Evolutionary conservation across 2,113 vertebrate genomes (phyloP).

Genomic region (Saccopteryx leptura): DNA sequence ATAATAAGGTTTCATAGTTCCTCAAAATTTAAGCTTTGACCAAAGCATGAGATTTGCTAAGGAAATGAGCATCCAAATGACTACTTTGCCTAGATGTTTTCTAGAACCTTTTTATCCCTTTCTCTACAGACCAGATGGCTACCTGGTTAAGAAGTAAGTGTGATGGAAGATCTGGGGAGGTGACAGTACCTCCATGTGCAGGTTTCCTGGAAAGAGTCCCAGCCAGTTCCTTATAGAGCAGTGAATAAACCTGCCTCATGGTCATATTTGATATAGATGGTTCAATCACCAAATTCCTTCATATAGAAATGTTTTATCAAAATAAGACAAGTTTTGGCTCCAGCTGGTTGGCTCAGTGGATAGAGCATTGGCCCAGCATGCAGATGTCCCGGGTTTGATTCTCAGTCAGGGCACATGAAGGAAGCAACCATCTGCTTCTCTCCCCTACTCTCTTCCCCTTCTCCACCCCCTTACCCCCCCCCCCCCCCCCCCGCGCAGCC

Average conservation of each 20-base stretch:
- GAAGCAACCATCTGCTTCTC: too few species aligned
- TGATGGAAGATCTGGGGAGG: background rate
- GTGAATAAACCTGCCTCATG: background rate
- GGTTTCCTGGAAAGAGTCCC: conserved; percentile 42
- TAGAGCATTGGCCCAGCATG: too few species aligned
- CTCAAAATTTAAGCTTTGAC: conserved; percentile 2
- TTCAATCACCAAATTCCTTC: background rate
- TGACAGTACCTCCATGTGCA: background rate
- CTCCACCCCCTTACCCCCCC: too few species aligned
- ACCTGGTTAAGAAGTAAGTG: background rate
- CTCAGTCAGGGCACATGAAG: too few species aligned
- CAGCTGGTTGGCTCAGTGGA: too few species aligned
- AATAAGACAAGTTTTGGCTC: conserved; percentile 36
- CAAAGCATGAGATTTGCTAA: background rate
- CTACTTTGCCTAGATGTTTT: background rate
- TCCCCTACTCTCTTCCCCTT: too few species aligned
- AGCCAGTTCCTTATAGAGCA: conserved; percentile 30
- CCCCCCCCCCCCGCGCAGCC: too few species aligned
- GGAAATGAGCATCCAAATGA: background rate
- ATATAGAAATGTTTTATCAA: background rate
- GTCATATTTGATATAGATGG: background rate
- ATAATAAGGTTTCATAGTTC: background rate
- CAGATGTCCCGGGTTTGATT: too few species aligned
- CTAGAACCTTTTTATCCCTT: background rate
- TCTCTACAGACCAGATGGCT: conserved; percentile 33